These are phyloP conservation scores for Drosophila antonietae DNA, from an alignment of 2,888 invertebrate species.

Conservation along the genomic window DNA sequence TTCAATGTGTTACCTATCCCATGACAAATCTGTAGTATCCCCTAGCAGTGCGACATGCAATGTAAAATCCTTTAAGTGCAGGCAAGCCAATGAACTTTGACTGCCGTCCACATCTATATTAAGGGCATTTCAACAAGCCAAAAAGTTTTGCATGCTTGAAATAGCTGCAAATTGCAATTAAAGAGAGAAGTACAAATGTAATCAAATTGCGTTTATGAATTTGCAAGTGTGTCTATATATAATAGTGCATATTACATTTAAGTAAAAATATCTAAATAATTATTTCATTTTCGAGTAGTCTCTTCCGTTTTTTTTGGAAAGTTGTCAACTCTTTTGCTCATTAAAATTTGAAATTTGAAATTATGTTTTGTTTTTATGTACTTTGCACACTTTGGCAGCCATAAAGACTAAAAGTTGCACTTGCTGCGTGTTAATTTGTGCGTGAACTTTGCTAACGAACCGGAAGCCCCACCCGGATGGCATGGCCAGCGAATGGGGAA, in stretches of 20 bases:
- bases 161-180: constrained; percentile 6
- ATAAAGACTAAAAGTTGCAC: constrained; percentile 56
- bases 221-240: neutral
- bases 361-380: constrained; percentile 63
- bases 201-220: constrained; percentile 33
- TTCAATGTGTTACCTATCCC: neutral
- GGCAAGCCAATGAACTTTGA: constrained; percentile 13
- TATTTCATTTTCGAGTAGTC: constrained; percentile 10
- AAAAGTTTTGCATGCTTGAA: constrained; percentile 2
- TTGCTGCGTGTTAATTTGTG: constrained; percentile 73
- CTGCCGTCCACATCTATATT: constrained; percentile 2
- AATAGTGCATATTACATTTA: neutral
- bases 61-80: neutral
- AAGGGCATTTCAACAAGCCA: constrained; percentile 3
- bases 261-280: neutral
- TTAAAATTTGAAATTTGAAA: constrained; percentile 70
- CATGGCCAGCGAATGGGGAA: neutral
- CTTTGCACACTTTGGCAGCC: constrained; percentile 47
- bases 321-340: constrained; percentile 50
- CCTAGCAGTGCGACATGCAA: neutral
- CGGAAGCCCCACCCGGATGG: constrained; percentile 50
- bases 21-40: neutral
- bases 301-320: constrained; percentile 6
- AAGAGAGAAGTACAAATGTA: neutral
- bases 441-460: constrained; percentile 75